These are phyloP conservation scores for Crocodylus rhombifer DNA, from an alignment of 2,797 vertebrate species.

Conservation along the genomic window DNA sequence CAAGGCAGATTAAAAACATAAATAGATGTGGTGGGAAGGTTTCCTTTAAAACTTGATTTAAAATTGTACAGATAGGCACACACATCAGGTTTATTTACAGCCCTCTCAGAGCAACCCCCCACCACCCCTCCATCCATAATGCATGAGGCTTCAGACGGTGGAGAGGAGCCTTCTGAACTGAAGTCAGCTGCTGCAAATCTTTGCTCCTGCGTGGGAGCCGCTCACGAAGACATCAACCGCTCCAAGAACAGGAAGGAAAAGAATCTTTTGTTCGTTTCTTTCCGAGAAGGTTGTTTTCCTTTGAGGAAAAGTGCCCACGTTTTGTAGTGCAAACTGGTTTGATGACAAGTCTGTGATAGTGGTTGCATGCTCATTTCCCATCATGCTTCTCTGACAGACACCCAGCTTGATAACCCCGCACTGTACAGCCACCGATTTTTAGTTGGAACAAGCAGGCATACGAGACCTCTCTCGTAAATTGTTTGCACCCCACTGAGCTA, in stretches of 20 bases:
- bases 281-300: background rate
- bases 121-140: background rate
- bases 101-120: background rate
- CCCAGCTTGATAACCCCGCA: fast-evolving
- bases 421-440: fast-evolving
- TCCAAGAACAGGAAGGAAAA: fast-evolving
- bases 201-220: background rate
- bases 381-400: background rate
- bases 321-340: background rate
- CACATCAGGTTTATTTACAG: background rate
- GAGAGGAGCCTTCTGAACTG: background rate
- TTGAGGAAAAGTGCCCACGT: no score
- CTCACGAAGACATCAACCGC: fast-evolving
- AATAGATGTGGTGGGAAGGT: fast-evolving
- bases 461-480: background rate
- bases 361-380: fast-evolving
- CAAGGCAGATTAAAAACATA: background rate
- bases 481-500: background rate
- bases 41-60: background rate
- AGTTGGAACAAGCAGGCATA: fast-evolving
- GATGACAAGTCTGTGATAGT: fast-evolving
- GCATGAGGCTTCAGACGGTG: background rate
- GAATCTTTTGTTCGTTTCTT: background rate
- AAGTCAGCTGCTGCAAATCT: fast-evolving
- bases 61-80: background rate